A percentile compares a stretch with the other conserved stretches of the same genome.
Conservation (phyloP, 2,113 vertebrate species). For the Eulemur macaco region DNA sequence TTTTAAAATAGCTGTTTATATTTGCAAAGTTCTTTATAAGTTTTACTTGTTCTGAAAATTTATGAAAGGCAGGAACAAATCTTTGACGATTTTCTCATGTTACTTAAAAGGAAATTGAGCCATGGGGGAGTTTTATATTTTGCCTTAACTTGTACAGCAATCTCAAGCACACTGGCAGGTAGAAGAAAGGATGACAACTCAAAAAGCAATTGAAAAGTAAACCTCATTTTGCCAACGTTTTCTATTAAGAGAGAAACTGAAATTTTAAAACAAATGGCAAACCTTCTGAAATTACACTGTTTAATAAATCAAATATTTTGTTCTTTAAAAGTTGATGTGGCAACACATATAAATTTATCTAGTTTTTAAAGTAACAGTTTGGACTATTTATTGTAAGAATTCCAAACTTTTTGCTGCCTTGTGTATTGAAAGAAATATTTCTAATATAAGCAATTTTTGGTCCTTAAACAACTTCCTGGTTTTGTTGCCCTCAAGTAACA, state of each 20-base stretch:
- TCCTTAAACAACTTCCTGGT: background rate
- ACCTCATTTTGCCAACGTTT: background rate
- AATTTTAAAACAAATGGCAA: slow-evolving; percentile 21
- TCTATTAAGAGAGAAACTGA: slow-evolving; percentile 36
- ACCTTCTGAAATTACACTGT: background rate
- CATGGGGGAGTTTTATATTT: background rate
- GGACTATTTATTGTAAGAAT: background rate
- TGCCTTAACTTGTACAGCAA: slow-evolving; percentile 1
- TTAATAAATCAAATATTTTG: background rate
- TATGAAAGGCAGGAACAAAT: background rate
- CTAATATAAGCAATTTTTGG: background rate
- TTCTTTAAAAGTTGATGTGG: background rate
- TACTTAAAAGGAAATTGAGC: slow-evolving; percentile 51
- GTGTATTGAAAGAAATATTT: background rate
- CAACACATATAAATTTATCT: background rate
- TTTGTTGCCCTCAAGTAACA: background rate
- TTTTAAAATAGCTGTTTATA: slow-evolving; percentile 16
- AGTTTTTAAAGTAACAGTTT: background rate
- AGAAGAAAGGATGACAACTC: background rate
- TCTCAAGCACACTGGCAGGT: background rate
- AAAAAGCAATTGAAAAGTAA: slow-evolving; percentile 45
- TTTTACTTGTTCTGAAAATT: slow-evolving; percentile 59
- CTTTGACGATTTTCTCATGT: slow-evolving; percentile 48
- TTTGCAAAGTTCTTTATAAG: slow-evolving; percentile 47
- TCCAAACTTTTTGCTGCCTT: background rate